Evolutionary conservation across 2,113 vertebrate species (phyloP).

Genomic region (Potamarius usumacintae): DNA sequence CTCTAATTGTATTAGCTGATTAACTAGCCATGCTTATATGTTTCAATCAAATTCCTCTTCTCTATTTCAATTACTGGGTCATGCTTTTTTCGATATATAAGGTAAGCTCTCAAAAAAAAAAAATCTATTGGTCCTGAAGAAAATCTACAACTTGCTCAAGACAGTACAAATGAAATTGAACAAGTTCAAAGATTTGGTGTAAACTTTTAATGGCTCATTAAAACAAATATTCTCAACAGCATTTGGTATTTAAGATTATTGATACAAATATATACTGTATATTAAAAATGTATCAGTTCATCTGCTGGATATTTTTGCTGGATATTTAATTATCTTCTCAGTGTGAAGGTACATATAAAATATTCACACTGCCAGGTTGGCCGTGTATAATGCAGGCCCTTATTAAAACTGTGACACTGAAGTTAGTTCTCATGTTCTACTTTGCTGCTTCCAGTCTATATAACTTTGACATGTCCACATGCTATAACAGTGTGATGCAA

Average conservation of each 20-base stretch:
- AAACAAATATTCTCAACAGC: not conserved
- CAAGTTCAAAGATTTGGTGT: not conserved
- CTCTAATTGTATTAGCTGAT: constrained; percentile 39
- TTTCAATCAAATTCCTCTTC: constrained; percentile 41
- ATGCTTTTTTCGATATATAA: constrained; percentile 10
- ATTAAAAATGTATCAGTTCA: not conserved
- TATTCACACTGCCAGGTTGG: constrained; percentile 18
- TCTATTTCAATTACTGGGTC: constrained; percentile 12
- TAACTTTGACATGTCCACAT: constrained; percentile 24
- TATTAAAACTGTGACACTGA: constrained; percentile 24
- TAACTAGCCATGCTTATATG: constrained; percentile 21
- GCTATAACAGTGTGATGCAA: constrained; percentile 47
- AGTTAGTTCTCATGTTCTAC: not conserved
- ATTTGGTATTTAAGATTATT: not conserved
- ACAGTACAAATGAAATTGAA: not conserved
- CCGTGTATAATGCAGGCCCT: constrained; percentile 8
- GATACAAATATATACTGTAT: too few species aligned
- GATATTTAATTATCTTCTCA: constrained; percentile 44
- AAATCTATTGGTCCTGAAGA: constrained; percentile 21
- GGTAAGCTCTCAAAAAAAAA: not conserved
- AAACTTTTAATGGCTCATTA: not conserved
- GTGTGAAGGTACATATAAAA: constrained; percentile 32
- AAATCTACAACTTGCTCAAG: not conserved
- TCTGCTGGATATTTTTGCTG: constrained; percentile 6
- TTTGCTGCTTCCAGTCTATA: constrained; percentile 22